Evolutionary conservation across 2,888 invertebrate species (phyloP), one percentile per base, ranked within the genome.

Genomic region (Podotricha telesiphe): DNA sequence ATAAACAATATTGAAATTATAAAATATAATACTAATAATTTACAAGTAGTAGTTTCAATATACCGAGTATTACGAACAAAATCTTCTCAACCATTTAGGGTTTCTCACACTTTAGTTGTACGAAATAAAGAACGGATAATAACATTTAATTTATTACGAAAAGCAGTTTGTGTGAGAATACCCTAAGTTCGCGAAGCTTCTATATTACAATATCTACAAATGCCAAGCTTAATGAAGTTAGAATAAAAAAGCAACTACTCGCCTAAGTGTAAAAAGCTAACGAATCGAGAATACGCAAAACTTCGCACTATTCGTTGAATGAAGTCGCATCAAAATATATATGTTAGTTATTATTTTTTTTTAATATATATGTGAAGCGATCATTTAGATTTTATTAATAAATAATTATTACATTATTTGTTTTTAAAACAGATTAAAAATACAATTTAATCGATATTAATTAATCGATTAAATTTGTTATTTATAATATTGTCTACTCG

Each of bases 211-310:
- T 89, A 88, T 88, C 87, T 89, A 89, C 87, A 88, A 76, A 86
- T 34, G 87, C 88, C 79, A 89, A 89, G 87, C 87, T 85, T 83
- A 83, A 81, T 82, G 47, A 64, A 67, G 48, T 65, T 47, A 62
- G 28, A 67, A 68, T 65, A 62, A 61, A 83, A 82, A 84, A 84
- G 84, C 82, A 77, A 74, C 78, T 78, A 78, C 80, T 75, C 77
- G 76, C 76, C 83, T 85, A 87, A 76, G 84, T 77, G 86, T 87
- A 89, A 90, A n/a, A 91, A 91, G 89, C 90, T 90, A 89, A 80
- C 66, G 66, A 74, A 78, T 81, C 78, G 77, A 81, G 84, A 78
- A 76, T 77, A 79, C 80, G 77, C 87, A 59, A 85, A 88, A 83
- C 48, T 58, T 67, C 45, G 28, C 47, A 62, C 48, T 34, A 20